Base-by-base conservation (phyloP, 2,113 vertebrate genomes). In the Barnardius zonarius region DNA sequence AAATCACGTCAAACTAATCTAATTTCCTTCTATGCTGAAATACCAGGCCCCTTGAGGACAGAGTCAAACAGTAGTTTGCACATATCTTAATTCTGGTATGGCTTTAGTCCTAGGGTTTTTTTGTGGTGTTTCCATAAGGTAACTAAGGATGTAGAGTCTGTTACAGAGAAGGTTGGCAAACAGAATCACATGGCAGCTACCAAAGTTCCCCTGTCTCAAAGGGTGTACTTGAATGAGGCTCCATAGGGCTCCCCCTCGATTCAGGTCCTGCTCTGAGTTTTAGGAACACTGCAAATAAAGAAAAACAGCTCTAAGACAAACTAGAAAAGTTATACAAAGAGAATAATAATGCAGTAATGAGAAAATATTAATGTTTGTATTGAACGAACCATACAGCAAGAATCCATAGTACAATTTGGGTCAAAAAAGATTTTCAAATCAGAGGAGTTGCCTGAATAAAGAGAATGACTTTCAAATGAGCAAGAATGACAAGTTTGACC, bases 1-100 rank as follows among this genome's bases (percentile, higher is more conserved):
- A 70, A 91, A 91, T 81, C 31, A 91, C 4, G 6, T 41, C 93
- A 74, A 86, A 74, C 31, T 86, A 54, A 93, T 74, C 63, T 74
- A 4, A 96, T 86, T 89, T 95, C 81, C 87, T 86, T 70, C 84
- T 24, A 2, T 35, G 81, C 70, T 81, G 25, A 92, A 95, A 86
- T 66, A 77, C 27, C 72, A 72, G 57, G 17, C 10, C 80, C 39
- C 49, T 57, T 27, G 64, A 92, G 86, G 22, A 83, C 63, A 70
- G 25, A 85, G 25, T 46, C 77, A 70, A 90, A 70, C 0, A 78
- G n/a, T 2, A 57, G 6, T 37, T 81, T 67, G 31, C 28, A 49
- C 68, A 7, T 67, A 63, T 77, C 68, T 86, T 83, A 69, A 70
- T 57, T 77, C 31, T 46, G 8, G 7, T 23, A n/a, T 17, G 43